Percentiles rank a stretch among this genome's conserved stretches.
phyloP scores from a whole-genome alignment of 2,797 vertebrate species.

The Novumbra hubbsi region DNA sequence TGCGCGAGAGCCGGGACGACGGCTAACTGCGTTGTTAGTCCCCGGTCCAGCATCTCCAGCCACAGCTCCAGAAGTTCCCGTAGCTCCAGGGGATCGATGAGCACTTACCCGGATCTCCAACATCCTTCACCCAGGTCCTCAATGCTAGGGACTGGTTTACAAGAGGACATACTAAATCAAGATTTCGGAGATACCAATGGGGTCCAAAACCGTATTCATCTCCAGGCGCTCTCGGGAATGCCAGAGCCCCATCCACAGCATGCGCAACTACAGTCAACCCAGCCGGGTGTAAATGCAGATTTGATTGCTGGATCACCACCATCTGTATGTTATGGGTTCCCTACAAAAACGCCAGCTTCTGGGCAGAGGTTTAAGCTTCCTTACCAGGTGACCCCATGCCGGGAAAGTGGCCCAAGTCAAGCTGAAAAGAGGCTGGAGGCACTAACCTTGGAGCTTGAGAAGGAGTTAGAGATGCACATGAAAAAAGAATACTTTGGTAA shows the following conservation, averaged over 20 bases:
- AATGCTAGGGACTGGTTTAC: slow-evolving; percentile 73
- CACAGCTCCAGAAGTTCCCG: slow-evolving; percentile 88
- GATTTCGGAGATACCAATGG: slow-evolving; percentile 74
- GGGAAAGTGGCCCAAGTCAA: slow-evolving; percentile 89
- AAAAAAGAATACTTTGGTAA: slow-evolving; percentile 98
- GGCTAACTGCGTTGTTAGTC: slow-evolving; percentile 78
- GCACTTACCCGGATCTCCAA: slow-evolving; percentile 86
- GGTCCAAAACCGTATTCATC: slow-evolving; percentile 67
- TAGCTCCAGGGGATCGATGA: slow-evolving; percentile 88
- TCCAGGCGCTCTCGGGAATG: slow-evolving; percentile 71
- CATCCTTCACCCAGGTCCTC: slow-evolving; percentile 85
- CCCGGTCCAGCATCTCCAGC: slow-evolving; percentile 93
- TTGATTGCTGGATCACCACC: slow-evolving; percentile 55
- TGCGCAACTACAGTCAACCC: slow-evolving; percentile 41
- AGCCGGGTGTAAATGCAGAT: slow-evolving; percentile 51
- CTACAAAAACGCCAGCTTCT: slow-evolving; percentile 66
- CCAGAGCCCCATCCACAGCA: slow-evolving; percentile 62
- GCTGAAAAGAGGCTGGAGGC: slow-evolving; percentile 92
- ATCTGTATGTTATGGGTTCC: slow-evolving; percentile 72
- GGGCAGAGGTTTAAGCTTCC: slow-evolving; percentile 83
- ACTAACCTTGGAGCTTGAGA: slow-evolving; percentile 92
- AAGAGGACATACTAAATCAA: slow-evolving; percentile 76
- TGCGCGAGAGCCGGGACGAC: slow-evolving; percentile 57
- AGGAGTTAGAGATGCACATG: slow-evolving; percentile 94
- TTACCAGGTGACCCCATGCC: slow-evolving; percentile 85